phyloP scores from a whole-genome alignment of 2,797 vertebrate species.

The Lagocephalus sceleratus region DNA sequence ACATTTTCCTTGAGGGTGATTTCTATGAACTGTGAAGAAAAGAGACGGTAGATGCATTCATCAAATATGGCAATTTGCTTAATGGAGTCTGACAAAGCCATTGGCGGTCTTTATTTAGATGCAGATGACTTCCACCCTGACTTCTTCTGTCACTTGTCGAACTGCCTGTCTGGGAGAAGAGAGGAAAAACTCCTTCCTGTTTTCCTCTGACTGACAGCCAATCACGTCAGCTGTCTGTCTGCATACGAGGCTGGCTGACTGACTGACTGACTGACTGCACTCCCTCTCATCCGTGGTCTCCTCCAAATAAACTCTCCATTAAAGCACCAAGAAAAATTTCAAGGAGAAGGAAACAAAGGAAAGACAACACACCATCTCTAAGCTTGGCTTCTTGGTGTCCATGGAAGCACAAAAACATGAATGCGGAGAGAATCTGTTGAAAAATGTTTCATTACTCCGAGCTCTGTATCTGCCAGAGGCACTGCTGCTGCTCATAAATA shows the following conservation, averaged over 20 bases:
- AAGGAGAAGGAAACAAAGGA: too few relatives aligned
- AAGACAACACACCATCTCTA: constrained; percentile 27
- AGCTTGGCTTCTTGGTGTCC: constrained; percentile 10
- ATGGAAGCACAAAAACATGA: constrained; percentile 20
- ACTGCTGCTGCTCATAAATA: constrained; percentile 30
- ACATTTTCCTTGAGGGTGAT: constrained; percentile 44
- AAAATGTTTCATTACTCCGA: constrained; percentile 24
- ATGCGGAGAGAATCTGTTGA: constrained; percentile 19
- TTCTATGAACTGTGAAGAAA: constrained; percentile 51
- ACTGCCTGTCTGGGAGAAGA: constrained; percentile 43
- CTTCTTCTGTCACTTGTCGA: constrained; percentile 56
- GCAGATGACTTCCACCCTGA: constrained; percentile 72
- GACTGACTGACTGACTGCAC: constrained; percentile 39
- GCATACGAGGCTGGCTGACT: constrained; percentile 37
- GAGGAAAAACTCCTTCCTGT: constrained; percentile 36
- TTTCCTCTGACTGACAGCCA: constrained; percentile 53
- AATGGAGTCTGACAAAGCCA: constrained; percentile 78
- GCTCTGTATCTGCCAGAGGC: constrained; percentile 20
- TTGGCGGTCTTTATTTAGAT: constrained; percentile 75
- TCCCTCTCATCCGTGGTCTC: constrained; percentile 24
- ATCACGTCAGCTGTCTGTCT: constrained; percentile 46
- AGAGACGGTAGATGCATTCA: constrained; percentile 64
- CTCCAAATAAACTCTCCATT: constrained; percentile 43
- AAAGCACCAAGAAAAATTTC: constrained; percentile 20
- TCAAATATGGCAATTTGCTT: constrained; percentile 76